Evolutionary conservation across 1,140 invertebrate genomes (phyloP).

Genomic region (Amphibalanus amphitrite): DNA sequence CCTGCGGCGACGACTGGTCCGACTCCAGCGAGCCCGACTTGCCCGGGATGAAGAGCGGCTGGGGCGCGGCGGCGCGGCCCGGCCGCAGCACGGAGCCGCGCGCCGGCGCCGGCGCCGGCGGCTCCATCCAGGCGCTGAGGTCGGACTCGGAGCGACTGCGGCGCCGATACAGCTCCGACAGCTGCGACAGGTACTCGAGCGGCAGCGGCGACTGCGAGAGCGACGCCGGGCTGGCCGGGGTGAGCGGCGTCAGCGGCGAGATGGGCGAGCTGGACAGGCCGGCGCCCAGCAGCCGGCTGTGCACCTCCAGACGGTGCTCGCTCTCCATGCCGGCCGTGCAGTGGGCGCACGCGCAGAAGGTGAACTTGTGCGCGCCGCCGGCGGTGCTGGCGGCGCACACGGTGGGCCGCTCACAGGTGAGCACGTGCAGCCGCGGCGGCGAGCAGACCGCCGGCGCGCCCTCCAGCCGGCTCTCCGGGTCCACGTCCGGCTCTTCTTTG

Average conservation of each 20-base stretch:
- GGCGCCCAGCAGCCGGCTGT: slow-evolving; percentile 5
- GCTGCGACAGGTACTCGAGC: slow-evolving; percentile 6
- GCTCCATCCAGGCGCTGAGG: slow-evolving; percentile 27
- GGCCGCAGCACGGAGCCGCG: slow-evolving; percentile 17
- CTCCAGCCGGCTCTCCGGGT: slow-evolving; percentile 27
- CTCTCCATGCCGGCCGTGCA: slow-evolving; percentile 19
- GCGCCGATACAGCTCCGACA: slow-evolving; percentile 13
- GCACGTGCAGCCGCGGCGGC: slow-evolving; percentile 19
- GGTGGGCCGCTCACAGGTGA: slow-evolving; percentile 20
- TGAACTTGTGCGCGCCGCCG: not conserved
- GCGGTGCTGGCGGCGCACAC: no score
- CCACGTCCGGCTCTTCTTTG: slow-evolving; percentile 21
- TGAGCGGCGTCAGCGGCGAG: slow-evolving; percentile 51
- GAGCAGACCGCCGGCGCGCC: slow-evolving; percentile 13
- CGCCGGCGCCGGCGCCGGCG: slow-evolving; percentile 8
- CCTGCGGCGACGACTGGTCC: slow-evolving; percentile 40
- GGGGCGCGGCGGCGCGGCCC: slow-evolving; percentile 21
- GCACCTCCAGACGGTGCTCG: slow-evolving; percentile 22
- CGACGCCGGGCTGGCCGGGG: slow-evolving; percentile 34
- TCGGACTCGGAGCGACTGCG: slow-evolving; percentile 58
- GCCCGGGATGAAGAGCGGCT: slow-evolving; percentile 27
- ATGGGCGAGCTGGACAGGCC: no score
- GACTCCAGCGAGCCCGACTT: slow-evolving; percentile 29
- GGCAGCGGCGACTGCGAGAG: not conserved
- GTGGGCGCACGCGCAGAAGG: slow-evolving; percentile 15